Base-by-base conservation (phyloP, 64 coral and sea anemone species). In the Porites australiensis region DNA sequence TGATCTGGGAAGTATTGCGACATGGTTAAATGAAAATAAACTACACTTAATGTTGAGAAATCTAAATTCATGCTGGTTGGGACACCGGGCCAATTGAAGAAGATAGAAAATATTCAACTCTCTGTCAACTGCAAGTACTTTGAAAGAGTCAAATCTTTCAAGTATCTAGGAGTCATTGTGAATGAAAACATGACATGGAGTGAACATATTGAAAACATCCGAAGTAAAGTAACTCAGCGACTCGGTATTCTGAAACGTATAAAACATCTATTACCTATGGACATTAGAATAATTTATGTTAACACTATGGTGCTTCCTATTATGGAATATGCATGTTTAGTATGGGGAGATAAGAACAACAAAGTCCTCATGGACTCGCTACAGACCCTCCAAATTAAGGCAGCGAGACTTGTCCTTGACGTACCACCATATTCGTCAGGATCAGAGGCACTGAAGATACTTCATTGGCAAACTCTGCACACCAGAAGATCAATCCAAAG, bases 301-400 rank as follows among this genome's bases (percentile, higher is more conserved):
- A 64, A 58, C 13, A 87, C 64, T 18, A 71, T 87, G 84, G 70
- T 87, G 13, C 59, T 64, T 64, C 64, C 65, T 54, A 69, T 69
- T 27, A 65, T 86, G 3, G 83, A 86, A 68, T 86, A 73, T 72
- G 84, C 69, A 5, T 64, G 46, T 63, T 62, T 22, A 64, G 49
- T 87, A 49, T 87, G 84, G 84, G 84, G 64, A 8, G 84, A 87
- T 73, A 87, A 73, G 84, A 87, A 87, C 22, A 87, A 87, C 65
- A 87, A 50, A 71, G 65, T 54, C 49, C 64, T 71, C 50, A 87
- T 87, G 64, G 63, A 87, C 46, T 86, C 83, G 3, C 45, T 86
- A 4, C 83, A 86, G 46, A n/a, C 69, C 10, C 63, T 87, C 14
- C 84, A 87, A 50, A 87, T 71, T 48, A 87, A 87, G 49, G 69